Conservation (phyloP, 2,888 invertebrate species). For the Volucella inanis region DNA sequence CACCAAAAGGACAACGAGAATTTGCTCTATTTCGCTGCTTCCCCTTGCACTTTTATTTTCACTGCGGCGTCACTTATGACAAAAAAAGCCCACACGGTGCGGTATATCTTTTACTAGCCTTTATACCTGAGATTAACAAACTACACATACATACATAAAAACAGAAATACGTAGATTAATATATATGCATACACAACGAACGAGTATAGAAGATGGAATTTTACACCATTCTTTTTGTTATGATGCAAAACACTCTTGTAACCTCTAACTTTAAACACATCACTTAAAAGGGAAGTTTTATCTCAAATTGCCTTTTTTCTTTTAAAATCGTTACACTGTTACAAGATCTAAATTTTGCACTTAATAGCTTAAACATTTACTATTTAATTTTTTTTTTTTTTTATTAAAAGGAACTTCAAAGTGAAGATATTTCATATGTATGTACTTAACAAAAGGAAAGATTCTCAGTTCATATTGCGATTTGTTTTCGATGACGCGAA, state of each 20-base stretch:
- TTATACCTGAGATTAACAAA: slow-evolving; percentile 40
- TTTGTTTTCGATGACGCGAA: slow-evolving; percentile 65
- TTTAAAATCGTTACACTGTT: slow-evolving; percentile 3
- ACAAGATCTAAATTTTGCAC: slow-evolving; percentile 16
- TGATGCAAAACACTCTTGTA: slow-evolving; percentile 69
- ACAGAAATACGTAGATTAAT: slow-evolving; percentile 24
- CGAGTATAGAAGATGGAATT: slow-evolving; percentile 4
- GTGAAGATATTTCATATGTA: slow-evolving; percentile 23
- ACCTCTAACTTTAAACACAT: slow-evolving; percentile 58
- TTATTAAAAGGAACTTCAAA: slow-evolving; percentile 44
- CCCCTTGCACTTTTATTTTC: slow-evolving; percentile 66
- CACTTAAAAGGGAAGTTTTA: slow-evolving; percentile 32
- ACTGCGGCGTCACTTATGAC: slow-evolving; percentile 44
- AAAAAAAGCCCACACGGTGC: slow-evolving; percentile 19
- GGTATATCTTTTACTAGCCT: slow-evolving; percentile 17
- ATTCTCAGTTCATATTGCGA: slow-evolving; percentile 61
- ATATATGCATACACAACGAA: background rate
- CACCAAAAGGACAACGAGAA: slow-evolving; percentile 65
- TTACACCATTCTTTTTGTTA: slow-evolving; percentile 67
- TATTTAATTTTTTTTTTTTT: slow-evolving; percentile 4
- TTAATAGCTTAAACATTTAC: background rate
- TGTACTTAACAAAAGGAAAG: slow-evolving; percentile 13
- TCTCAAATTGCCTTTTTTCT: slow-evolving; percentile 1
- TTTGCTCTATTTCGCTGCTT: slow-evolving; percentile 38
- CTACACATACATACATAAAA: slow-evolving; percentile 40